phyloP scores from a whole-genome alignment of 2,888 invertebrate species.

The Drosophila prostipennis region DNA sequence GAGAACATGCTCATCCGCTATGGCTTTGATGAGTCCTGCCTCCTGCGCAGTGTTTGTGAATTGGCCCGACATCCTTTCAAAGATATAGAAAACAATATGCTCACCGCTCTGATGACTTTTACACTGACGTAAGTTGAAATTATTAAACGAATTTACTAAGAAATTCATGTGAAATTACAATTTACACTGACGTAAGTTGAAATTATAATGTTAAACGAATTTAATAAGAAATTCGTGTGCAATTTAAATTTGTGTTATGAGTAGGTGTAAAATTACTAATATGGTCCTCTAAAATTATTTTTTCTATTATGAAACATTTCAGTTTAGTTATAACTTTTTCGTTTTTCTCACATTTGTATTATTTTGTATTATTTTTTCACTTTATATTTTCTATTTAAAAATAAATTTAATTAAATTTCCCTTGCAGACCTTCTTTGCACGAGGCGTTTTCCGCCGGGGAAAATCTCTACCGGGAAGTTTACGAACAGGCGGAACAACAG shows the following conservation, averaged over 20 bases:
- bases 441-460: slow-evolving; percentile 86
- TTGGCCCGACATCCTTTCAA: slow-evolving; percentile 88
- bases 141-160: no score
- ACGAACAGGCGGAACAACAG: slow-evolving; percentile 78
- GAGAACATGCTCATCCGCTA: slow-evolving; percentile 75
- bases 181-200: slow-evolving; percentile 88
- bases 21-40: slow-evolving; percentile 87
- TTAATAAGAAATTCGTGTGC: no score
- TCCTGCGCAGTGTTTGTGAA: slow-evolving; percentile 88
- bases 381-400: no score
- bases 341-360: no score
- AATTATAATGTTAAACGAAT: no score
- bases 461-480: slow-evolving; percentile 78
- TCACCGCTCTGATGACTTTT: slow-evolving; percentile 88
- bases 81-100: slow-evolving; percentile 85
- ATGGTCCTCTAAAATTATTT: no score
- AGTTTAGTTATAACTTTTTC: no score
- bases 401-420: slow-evolving; percentile 10
- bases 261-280: no score
- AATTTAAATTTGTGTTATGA: no score
- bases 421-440: slow-evolving; percentile 85
- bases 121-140: slow-evolving; percentile 87
- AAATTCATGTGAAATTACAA: no score
- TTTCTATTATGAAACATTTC: no score
- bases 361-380: no score